Evolutionary conservation across 2,888 invertebrate genomes (phyloP), one percentile per base, ranked within the genome.

Genomic region (Aphidoletes aphidimyza): DNA sequence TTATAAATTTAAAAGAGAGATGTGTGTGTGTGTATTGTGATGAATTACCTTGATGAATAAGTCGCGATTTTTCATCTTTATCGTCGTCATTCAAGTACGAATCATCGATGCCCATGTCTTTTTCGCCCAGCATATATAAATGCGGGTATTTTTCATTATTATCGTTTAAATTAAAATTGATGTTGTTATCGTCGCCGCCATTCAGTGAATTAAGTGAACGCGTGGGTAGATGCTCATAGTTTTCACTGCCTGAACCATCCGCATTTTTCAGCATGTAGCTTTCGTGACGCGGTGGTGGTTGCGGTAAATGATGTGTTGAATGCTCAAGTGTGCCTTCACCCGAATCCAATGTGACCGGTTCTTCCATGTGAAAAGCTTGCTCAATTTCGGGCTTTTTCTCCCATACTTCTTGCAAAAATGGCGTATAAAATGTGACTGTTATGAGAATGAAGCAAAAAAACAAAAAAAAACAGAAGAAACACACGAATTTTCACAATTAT

Each of bases 381-480:
- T 98, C 98, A 85, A 98, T 97, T 91, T 97, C 97, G 39, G 96
- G 96, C 88, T 97, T 97, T 87, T 96, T 95, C 89, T 97, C 97
- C 97, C 97, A 98, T 34, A 97, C 97, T 89, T 97, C 97, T 89
- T 97, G 97, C 91, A 98, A 96, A 92, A 98, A 98, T 83, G 97
- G 97, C 83, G 96, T 96, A 90, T 97, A 98, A 90, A 97, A 97
- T 42, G 97, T 96, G 88, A 97, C 96, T 97, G 90, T 0, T 85
- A 86, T 85, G 85, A 85, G 39, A 84, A 84, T 47, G 85, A 84
- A 84, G 54, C 14, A 85, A 81, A 45, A 85, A 49, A 54, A 45
- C 22, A 39, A 19, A 39, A 8, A 19, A 83, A 83, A 39, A 22
- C 1, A 36, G 19, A 6, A 0, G 36, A 78, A 78, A 17, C 0